Percentiles rank a stretch among this genome's conserved stretches.
Conservation (phyloP, 2,113 vertebrate species). For the Nesospiza acunhae region DNA sequence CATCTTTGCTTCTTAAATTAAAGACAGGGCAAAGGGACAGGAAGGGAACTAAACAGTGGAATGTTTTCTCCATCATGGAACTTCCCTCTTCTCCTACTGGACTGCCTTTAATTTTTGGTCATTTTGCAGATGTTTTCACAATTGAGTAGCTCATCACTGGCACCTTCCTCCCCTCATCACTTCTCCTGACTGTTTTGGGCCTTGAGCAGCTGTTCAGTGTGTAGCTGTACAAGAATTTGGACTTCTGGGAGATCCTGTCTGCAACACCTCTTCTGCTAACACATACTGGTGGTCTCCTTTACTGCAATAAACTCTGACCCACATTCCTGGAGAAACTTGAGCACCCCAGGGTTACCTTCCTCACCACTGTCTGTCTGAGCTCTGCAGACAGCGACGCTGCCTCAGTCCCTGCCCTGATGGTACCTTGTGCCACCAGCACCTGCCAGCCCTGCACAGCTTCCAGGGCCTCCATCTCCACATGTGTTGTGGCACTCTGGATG, state of each 20-base stretch:
- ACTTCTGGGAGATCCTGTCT: conserved; percentile 7
- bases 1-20: neutral
- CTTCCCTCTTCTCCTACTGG: neutral
- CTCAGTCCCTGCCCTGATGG: neutral
- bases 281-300: neutral
- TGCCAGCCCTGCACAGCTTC: neutral
- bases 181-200: neutral
- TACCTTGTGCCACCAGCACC: neutral
- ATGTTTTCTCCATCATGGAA: neutral
- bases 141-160: neutral
- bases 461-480: neutral
- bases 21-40: neutral
- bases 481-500: neutral
- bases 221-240: conserved; percentile 21
- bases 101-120: neutral
- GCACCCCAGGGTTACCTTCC: neutral
- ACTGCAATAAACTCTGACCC: neutral
- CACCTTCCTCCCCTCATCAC: neutral
- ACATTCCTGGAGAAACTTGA: neutral
- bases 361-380: neutral
- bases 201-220: neutral
- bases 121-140: conserved; percentile 22
- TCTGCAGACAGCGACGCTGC: neutral
- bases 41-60: neutral
- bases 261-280: neutral